These are phyloP conservation scores for Ascidia mentula DNA, from an alignment of 23 tunicate species.

Conservation along the genomic window DNA sequence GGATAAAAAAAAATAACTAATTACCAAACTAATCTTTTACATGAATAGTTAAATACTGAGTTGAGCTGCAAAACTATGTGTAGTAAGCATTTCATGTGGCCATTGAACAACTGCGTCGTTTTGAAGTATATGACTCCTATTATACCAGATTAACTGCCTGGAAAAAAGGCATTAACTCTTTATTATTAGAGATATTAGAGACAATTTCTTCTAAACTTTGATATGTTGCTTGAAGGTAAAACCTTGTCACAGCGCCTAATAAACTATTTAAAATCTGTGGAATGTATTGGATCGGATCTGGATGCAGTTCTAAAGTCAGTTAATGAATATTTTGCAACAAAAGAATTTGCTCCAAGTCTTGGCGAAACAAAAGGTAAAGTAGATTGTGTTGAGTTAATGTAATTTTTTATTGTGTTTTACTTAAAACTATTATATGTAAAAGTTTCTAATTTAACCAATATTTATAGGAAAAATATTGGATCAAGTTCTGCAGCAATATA, in stretches of 20 bases:
- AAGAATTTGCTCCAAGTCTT: conserved; percentile 77
- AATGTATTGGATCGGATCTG: not conserved
- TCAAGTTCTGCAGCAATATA: conserved; percentile 26
- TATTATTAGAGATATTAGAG: too few relatives aligned
- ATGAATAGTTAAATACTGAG: too few relatives aligned
- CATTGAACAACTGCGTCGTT: too few relatives aligned
- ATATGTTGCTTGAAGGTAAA: conserved; percentile 14
- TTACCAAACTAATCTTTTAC: too few relatives aligned
- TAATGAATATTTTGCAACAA: conserved; percentile 49
- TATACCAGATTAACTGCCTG: too few relatives aligned
- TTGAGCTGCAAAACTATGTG: too few relatives aligned
- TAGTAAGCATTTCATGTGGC: too few relatives aligned
- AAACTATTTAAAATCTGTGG: not conserved
- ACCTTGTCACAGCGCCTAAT: conserved; percentile 25
- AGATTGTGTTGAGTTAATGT: not conserved
- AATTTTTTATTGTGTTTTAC: not conserved
- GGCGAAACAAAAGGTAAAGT: conserved; percentile 61
- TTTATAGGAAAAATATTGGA: conserved; percentile 61
- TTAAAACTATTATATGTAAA: not conserved
- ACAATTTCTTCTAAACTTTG: not conserved
- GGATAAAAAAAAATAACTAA: too few relatives aligned
- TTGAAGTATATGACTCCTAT: too few relatives aligned
- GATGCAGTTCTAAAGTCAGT: conserved; percentile 6
- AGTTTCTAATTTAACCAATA: not conserved
- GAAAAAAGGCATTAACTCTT: too few relatives aligned